phyloP scores from a whole-genome alignment of 1,140 invertebrate species.

The Tetramorium parvispinum region DNA sequence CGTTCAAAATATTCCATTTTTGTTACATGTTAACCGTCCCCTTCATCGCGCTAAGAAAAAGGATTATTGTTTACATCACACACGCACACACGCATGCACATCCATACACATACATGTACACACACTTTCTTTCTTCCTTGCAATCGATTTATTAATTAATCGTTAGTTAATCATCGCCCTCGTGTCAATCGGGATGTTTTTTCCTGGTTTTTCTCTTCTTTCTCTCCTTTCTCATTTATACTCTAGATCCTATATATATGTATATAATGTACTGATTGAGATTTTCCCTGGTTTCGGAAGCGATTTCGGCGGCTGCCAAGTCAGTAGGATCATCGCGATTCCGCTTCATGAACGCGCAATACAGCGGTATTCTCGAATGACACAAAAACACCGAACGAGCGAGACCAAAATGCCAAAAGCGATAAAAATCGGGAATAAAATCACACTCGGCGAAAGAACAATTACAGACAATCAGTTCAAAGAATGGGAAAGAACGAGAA shows the following conservation, averaged over 20 bases:
- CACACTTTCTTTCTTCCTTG: conserved; percentile 29
- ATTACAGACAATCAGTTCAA: not conserved
- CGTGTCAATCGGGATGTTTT: conserved; percentile 24
- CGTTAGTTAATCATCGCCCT: conserved; percentile 17
- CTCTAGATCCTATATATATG: conserved; percentile 23
- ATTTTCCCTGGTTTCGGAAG: conserved; percentile 60
- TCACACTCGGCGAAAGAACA: not conserved
- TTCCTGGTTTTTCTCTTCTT: not conserved
- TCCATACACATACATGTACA: not conserved
- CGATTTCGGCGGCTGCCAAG: conserved; percentile 32
- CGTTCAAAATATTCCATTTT: conserved; percentile 72
- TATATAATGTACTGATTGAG: conserved; percentile 50
- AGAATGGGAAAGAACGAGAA: not conserved
- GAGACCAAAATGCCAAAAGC: not conserved
- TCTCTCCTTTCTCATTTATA: conserved; percentile 25
- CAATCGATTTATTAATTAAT: conserved; percentile 24
- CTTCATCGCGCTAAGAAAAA: conserved; percentile 67
- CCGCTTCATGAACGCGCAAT: conserved; percentile 23
- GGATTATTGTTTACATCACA: conserved; percentile 59
- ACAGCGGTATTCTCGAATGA: not conserved
- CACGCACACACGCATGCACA: not conserved
- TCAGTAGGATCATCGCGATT: conserved; percentile 17
- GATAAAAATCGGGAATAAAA: not conserved
- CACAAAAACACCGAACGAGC: not conserved
- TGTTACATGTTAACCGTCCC: conserved; percentile 49